Base-by-base conservation (phyloP, 2,888 invertebrate genomes). In the Torymus aiolomorphi region DNA sequence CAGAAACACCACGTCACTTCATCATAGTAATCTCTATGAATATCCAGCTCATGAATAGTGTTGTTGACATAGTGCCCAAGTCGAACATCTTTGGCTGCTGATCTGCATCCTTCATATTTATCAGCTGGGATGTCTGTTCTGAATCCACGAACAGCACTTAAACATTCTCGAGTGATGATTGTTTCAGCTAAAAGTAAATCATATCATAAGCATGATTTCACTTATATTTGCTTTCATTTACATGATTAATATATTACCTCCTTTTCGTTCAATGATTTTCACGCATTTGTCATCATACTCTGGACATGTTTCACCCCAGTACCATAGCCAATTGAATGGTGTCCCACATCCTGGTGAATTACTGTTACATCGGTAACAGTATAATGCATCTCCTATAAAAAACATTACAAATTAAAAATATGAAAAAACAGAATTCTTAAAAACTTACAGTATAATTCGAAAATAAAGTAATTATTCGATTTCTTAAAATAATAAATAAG, bases 41-140 rank as follows among this genome's bases (percentile, higher is more conserved):
- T 94, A 88, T 97, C 97, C 72, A 96, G 92, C 89, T 97, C 96
- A 85, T 95, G 94, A 65, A 97, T 95, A 2, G 94, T 93, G 88
- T 97, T 97, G 88, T 97, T 97, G 0, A 97, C 97, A 90, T 97
- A 97, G 89, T 97, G 94, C 0, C 94, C 97, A 80, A 97, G 90
- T 84, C 94, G 94, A 1, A 95, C 92, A 90, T 97, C 96, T 85
- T 93, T 93, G 0, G 96, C 95, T 31, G 96, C 95, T 11, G 94
- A 92, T 76, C 97, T 92, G 86, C 97, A 97, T 0, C 97, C 97
- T 91, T 97, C 97, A 88, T 97, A 97, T 80, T 95, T 95, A 89
- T 97, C 97, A 0, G 97, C 96, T 8, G 97, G 97, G 85, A 97
- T 95, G 86, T 97, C 97, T 3, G 95, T 96, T 74, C 97, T 92